phyloP scores from a whole-genome alignment of 64 coral and sea anemone species.

The Actinia equina region DNA sequence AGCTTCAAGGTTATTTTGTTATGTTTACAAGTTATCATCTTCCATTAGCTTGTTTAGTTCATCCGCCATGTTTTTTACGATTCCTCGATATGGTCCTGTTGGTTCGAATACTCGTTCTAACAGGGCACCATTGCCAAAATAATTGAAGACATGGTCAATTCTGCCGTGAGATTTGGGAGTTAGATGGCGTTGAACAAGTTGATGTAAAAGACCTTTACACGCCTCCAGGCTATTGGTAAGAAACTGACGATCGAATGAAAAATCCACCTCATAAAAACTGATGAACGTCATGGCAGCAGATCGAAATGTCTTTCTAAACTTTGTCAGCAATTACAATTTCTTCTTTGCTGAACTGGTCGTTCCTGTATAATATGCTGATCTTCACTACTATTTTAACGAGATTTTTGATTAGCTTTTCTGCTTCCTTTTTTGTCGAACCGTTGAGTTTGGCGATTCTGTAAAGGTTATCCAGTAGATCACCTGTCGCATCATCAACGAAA shows the following conservation, averaged over 20 bases:
- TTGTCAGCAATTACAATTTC: conserved; percentile 82
- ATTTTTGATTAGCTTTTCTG: conserved; percentile 92
- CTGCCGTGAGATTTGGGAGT: conserved; percentile 92
- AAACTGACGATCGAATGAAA: conserved; percentile 93
- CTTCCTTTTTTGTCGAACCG: conserved; percentile 87
- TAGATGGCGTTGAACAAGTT: conserved; percentile 80
- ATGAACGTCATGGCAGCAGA: conserved; percentile 97
- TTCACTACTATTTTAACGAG: conserved; percentile 98
- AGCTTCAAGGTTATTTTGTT: background rate
- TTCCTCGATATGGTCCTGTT: conserved; percentile 37
- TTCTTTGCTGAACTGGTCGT: conserved; percentile 83
- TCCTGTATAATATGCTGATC: conserved; percentile 91
- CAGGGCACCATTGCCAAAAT: conserved; percentile 82
- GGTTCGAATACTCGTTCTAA: conserved; percentile 87
- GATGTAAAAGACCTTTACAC: conserved; percentile 76
- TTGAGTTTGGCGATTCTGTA: conserved; percentile 87
- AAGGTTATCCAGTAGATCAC: conserved; percentile 81
- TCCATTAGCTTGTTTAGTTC: conserved; percentile 98
- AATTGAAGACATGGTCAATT: conserved; percentile 96
- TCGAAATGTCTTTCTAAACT: conserved; percentile 87
- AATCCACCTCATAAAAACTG: conserved; percentile 99
- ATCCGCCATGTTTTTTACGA: conserved; percentile 80
- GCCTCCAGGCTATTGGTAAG: conserved; percentile 78
- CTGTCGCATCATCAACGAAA: conserved; percentile 94
- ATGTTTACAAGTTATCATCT: conserved; percentile 76